Percentiles rank a stretch among this genome's conserved stretches.
phyloP scores from a whole-genome alignment of 2,888 invertebrate genomes.

The Chloromyia formosa region DNA sequence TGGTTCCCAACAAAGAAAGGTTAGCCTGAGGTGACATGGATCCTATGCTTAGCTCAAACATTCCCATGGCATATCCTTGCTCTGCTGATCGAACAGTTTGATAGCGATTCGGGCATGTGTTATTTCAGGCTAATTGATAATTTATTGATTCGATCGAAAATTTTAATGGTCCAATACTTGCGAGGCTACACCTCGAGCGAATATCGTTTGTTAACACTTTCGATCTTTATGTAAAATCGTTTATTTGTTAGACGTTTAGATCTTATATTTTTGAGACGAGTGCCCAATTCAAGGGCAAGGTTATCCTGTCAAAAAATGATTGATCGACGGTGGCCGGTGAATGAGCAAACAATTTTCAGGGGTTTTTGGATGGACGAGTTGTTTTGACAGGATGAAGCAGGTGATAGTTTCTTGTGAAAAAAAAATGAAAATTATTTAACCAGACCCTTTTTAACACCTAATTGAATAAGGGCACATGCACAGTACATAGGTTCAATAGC shows the following conservation, averaged over 20 bases:
- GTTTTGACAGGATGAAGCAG: slow-evolving; percentile 32
- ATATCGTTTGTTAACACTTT: slow-evolving; percentile 43
- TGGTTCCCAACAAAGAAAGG: neutral
- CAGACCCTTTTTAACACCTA: too few relatives aligned
- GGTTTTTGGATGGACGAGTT: neutral
- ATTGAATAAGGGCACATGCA: too few relatives aligned
- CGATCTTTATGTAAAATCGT: slow-evolving; percentile 17
- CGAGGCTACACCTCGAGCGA: neutral
- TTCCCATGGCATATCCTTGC: neutral
- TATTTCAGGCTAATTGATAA: slow-evolving; percentile 44
- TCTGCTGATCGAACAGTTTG: neutral
- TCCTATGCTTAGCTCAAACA: neutral
- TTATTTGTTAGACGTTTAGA: neutral
- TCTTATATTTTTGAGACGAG: neutral
- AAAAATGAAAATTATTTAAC: neutral
- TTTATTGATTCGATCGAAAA: slow-evolving; percentile 46
- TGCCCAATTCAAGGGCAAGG: slow-evolving; percentile 37
- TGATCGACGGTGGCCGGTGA: slow-evolving; percentile 2
- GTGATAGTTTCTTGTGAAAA: neutral
- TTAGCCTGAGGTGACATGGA: neutral
- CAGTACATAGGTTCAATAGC: too few relatives aligned
- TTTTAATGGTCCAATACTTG: slow-evolving; percentile 41
- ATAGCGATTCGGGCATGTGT: slow-evolving; percentile 41
- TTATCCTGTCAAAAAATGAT: slow-evolving; percentile 7
- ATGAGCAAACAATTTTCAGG: neutral